Conservation (phyloP, 2,113 vertebrate species). For the Mormyrus lacerda region DNA sequence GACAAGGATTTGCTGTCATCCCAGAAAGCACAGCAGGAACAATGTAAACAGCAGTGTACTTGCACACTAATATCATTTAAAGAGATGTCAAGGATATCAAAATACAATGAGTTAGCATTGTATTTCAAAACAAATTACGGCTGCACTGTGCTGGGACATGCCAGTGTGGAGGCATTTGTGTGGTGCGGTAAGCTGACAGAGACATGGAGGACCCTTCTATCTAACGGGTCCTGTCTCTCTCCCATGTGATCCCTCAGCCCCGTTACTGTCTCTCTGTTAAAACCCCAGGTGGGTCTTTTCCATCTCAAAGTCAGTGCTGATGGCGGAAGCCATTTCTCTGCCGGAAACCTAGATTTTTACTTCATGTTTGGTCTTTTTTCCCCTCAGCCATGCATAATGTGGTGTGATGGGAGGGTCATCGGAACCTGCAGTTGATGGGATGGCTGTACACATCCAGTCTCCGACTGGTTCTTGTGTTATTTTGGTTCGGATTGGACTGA, state of each 20-base stretch:
- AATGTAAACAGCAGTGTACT: not conserved
- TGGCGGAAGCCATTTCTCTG: not conserved
- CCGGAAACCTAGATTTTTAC: not conserved
- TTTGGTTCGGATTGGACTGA: not conserved
- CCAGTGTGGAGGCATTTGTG: not conserved
- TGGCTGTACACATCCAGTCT: not conserved
- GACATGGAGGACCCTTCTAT: not conserved
- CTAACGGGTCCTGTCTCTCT: not conserved
- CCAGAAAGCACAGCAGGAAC: not conserved
- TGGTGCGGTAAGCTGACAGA: not conserved
- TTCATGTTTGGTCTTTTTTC: not conserved
- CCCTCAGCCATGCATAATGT: not conserved
- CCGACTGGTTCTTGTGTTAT: not conserved
- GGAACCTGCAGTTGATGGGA: not conserved
- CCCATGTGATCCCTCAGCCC: not conserved
- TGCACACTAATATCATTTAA: not conserved
- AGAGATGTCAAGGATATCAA: slow-evolving; percentile 8
- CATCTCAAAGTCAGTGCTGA: not conserved
- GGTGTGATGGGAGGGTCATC: not conserved
- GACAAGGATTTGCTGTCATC: not conserved
- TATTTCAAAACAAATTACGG: not conserved
- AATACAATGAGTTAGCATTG: not conserved
- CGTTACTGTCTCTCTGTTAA: not conserved
- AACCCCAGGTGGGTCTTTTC: not conserved
- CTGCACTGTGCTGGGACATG: not conserved